These are phyloP conservation scores for Chauna torquata DNA, from an alignment of 2,113 vertebrate genomes.

Conservation along the genomic window DNA sequence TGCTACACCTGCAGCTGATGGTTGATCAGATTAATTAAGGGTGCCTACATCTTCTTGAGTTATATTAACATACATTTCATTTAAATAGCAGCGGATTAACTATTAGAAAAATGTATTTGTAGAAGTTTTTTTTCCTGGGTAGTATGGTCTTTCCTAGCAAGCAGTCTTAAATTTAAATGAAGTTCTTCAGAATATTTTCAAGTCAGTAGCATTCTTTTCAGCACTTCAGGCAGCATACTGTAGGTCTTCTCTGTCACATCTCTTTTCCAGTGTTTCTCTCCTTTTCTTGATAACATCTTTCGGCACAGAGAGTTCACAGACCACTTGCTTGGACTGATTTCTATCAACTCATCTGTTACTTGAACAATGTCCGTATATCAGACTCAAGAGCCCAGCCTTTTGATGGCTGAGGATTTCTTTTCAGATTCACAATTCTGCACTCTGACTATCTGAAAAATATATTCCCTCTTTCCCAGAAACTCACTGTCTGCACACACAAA, in stretches of 20 bases:
- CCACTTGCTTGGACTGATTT: background rate
- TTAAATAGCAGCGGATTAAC: background rate
- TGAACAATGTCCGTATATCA: background rate
- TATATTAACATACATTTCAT: background rate
- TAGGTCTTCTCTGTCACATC: background rate
- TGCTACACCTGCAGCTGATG: background rate
- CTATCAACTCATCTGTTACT: background rate
- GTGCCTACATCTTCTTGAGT: background rate
- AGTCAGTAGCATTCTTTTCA: background rate
- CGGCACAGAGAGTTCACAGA: background rate
- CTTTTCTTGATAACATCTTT: background rate
- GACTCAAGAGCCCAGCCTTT: background rate
- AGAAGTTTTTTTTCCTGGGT: background rate
- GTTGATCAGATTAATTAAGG: background rate
- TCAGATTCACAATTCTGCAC: background rate
- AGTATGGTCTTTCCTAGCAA: background rate
- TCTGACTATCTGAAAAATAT: background rate
- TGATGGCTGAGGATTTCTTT: background rate
- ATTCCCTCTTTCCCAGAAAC: background rate
- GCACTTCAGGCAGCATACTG: background rate
- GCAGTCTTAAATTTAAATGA: background rate
- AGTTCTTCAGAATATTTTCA: background rate
- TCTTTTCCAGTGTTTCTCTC: background rate
- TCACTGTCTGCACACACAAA: background rate
- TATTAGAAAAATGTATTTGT: background rate